Base-by-base conservation (phyloP, 2,888 invertebrate genomes). In the Thymelicus sylvestris region DNA sequence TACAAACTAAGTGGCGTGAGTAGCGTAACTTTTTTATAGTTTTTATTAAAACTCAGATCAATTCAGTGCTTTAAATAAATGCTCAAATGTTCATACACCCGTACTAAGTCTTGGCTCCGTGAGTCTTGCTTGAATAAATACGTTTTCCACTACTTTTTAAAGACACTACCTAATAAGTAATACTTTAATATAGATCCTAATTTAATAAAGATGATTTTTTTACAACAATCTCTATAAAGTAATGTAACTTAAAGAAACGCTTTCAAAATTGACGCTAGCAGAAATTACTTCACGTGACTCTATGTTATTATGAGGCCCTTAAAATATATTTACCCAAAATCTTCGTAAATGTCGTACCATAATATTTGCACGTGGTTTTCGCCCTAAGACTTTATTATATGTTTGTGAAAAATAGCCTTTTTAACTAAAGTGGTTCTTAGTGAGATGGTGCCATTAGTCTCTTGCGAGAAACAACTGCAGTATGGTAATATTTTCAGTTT, bases 281-380 rank as follows among this genome's bases (percentile, higher is more conserved):
- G 75, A 79, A 79, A 82, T 84, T 79, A 76, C 67, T 65, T 72
- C 62, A 79, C 77, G 75, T 78, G 76, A 73, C 78, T 44, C 78
- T 44, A 64, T 71, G 75, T 76, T 77, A 77, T 76, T 75, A 76
- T 77, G 75, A 74, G 71, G 70, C 67, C 71, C 68, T 71, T 73
- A 77, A 71, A 74, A 73, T 81, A 79, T 82, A 84, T 86, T 85
- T 80, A 82, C 83, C 80, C 81, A 83, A 84, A 81, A 80, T 75
- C 72, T 73, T 74, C 74, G 69, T 76, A 80, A 81, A 82, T 83
- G 80, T 75, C 76, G 73, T 76, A 73, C 66, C 66, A 71, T 62
- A 66, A 59, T 57, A 57, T 59, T 59, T 15, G 15, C 47, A 12
- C 24, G 19, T 24, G 48, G 47, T 66, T 65, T 41, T 48, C 66